phyloP scores from a whole-genome alignment of 2,888 invertebrate species.

The Amphimallon solstitiale region DNA sequence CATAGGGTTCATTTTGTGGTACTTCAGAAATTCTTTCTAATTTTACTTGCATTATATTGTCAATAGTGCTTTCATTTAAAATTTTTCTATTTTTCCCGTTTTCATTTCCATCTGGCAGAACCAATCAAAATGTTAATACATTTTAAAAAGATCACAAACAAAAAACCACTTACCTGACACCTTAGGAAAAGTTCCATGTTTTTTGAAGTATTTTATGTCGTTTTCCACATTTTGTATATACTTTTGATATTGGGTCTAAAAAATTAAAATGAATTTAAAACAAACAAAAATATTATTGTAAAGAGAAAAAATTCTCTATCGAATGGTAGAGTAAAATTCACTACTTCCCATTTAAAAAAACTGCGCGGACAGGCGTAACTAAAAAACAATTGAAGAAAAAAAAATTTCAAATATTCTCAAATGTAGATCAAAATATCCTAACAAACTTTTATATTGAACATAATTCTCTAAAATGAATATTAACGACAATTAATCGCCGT shows the following conservation, averaged over 20 bases:
- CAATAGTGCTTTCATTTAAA: not conserved
- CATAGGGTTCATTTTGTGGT: not conserved
- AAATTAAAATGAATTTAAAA: too few relatives aligned
- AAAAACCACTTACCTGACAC: not conserved
- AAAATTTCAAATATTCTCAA: too few relatives aligned
- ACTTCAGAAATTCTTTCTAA: constrained; percentile 21
- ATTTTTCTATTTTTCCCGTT: not conserved
- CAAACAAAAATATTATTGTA: too few relatives aligned
- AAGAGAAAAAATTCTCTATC: too few relatives aligned
- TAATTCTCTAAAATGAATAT: too few relatives aligned
- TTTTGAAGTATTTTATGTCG: constrained; percentile 16
- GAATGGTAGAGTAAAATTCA: too few relatives aligned
- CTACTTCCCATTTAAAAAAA: too few relatives aligned
- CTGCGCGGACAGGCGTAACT: too few relatives aligned
- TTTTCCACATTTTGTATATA: constrained; percentile 2
- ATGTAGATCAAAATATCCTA: too few relatives aligned
- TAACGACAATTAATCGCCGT: too few relatives aligned
- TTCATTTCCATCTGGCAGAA: not conserved
- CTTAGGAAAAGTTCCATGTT: not conserved
- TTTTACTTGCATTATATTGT: not conserved
- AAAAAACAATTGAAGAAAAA: too few relatives aligned
- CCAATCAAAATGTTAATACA: not conserved
- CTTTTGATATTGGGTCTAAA: not conserved
- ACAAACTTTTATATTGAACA: too few relatives aligned
- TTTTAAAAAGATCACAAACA: not conserved